Evolutionary conservation across 2,797 vertebrate genomes (phyloP).

Genomic region (Rhinichthys osculus): DNA sequence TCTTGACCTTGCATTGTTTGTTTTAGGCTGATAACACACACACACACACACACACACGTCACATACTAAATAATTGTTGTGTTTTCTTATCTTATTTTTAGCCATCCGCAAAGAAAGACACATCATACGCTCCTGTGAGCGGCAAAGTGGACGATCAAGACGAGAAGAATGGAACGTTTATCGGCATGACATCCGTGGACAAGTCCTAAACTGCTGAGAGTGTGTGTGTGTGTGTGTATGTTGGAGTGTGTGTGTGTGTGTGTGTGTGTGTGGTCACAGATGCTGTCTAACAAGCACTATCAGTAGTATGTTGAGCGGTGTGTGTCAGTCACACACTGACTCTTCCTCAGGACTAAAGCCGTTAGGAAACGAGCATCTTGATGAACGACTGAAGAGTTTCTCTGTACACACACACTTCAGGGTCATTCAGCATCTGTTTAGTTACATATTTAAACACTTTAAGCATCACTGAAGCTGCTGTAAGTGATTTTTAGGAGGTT

Average conservation of each 20-base stretch:
- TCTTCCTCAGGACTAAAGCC: constrained; percentile 39
- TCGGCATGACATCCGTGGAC: constrained; percentile 52
- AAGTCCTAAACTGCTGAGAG: constrained; percentile 57
- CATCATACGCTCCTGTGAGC: constrained; percentile 55
- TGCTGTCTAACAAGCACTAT: not conserved
- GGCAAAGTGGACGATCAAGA: constrained; percentile 56
- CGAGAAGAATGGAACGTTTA: constrained; percentile 59
- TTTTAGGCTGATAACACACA: not conserved
- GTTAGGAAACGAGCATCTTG: not conserved
- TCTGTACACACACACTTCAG: constrained; percentile 13
- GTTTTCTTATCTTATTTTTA: constrained; percentile 23
- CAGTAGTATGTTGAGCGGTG: constrained; percentile 12
- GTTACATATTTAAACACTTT: constrained; percentile 10
- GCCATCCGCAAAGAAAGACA: constrained; percentile 51
- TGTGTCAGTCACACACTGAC: constrained; percentile 11
- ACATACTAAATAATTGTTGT: not conserved
- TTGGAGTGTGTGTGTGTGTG: not conserved
- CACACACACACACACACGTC: not conserved
- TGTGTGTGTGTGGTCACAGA: not conserved
- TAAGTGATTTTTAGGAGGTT: not conserved
- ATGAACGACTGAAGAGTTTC: not conserved
- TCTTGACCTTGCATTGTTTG: not conserved
- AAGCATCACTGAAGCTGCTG: not conserved
- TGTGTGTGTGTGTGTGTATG: not conserved
- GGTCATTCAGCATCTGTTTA: not conserved